A percentile compares a stretch with the other conserved stretches of the same genome.
Conservation (phyloP, 2,113 vertebrate genomes). For the Scomber colias region DNA sequence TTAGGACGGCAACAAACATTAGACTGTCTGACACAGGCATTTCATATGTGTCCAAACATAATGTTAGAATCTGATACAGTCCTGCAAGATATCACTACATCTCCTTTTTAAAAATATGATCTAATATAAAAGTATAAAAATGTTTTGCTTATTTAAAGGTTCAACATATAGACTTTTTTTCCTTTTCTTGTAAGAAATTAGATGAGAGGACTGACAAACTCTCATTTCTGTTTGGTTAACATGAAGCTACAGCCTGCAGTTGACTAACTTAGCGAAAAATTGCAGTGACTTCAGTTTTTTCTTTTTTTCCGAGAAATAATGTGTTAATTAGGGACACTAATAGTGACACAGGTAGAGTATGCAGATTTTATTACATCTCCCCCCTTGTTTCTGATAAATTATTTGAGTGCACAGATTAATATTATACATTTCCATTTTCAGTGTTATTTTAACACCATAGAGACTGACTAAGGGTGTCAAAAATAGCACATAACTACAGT, state of each 20-base stretch:
- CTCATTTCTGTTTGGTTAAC: too few relatives aligned
- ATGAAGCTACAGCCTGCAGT: too few relatives aligned
- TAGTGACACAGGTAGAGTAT: too few relatives aligned
- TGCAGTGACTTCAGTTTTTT: too few relatives aligned
- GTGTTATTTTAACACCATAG: neutral
- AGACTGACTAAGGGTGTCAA: neutral
- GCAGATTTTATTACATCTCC: too few relatives aligned
- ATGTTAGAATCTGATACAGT: neutral
- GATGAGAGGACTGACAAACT: too few relatives aligned
- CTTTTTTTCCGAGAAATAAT: too few relatives aligned
- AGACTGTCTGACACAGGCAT: neutral
- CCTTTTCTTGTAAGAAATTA: too few relatives aligned
- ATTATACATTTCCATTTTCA: neutral
- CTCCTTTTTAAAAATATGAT: neutral
- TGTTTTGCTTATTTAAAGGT: too few relatives aligned
- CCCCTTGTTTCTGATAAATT: neutral
- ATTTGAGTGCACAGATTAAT: neutral
- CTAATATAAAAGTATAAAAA: neutral
- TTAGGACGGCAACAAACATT: constrained; percentile 20
- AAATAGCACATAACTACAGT: neutral
- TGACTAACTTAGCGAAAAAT: too few relatives aligned
- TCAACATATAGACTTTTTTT: too few relatives aligned
- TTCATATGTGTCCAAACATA: neutral
- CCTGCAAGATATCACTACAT: neutral
- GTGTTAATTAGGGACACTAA: too few relatives aligned